These are phyloP conservation scores for Ruditapes philippinarum DNA, from an alignment of 1,140 invertebrate genomes.

Conservation along the genomic window DNA sequence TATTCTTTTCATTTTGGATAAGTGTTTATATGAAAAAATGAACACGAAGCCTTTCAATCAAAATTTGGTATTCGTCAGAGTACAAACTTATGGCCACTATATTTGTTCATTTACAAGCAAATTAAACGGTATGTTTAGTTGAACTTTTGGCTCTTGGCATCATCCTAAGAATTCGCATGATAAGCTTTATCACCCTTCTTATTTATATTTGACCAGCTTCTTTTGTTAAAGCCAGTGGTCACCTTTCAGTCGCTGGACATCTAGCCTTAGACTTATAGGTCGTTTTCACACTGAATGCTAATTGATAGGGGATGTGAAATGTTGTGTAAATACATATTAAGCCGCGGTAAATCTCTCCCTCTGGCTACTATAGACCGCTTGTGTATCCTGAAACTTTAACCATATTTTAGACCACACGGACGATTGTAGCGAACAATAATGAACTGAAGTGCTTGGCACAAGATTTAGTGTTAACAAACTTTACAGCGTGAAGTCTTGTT, in stretches of 20 bases:
- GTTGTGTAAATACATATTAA: conserved; percentile 29
- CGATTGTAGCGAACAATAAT: neutral
- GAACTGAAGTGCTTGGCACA: neutral
- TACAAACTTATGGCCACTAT: too few species aligned
- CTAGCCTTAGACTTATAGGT: conserved; percentile 20
- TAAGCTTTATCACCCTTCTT: conserved; percentile 2
- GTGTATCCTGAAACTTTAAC: neutral
- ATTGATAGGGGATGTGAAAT: conserved; percentile 17
- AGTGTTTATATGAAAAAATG: too few species aligned
- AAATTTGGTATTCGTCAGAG: too few species aligned
- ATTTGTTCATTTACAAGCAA: neutral
- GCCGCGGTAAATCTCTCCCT: neutral
- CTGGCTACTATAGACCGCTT: neutral
- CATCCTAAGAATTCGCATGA: neutral
- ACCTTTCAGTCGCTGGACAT: neutral
- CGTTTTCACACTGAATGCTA: conserved; percentile 32
- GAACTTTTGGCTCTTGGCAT: conserved; percentile 21
- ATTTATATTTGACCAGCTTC: conserved; percentile 8
- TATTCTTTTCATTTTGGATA: too few species aligned
- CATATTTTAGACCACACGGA: conserved; percentile 29
- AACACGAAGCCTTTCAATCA: too few species aligned
- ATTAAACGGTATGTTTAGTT: too few species aligned
- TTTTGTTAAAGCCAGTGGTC: neutral
- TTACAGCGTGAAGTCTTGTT: neutral
- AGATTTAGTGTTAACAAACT: neutral